A percentile compares a stretch with the other conserved stretches of the same genome.
Evolutionary conservation across 2,113 vertebrate species (phyloP).

Genomic region (Serilophus lunatus): DNA sequence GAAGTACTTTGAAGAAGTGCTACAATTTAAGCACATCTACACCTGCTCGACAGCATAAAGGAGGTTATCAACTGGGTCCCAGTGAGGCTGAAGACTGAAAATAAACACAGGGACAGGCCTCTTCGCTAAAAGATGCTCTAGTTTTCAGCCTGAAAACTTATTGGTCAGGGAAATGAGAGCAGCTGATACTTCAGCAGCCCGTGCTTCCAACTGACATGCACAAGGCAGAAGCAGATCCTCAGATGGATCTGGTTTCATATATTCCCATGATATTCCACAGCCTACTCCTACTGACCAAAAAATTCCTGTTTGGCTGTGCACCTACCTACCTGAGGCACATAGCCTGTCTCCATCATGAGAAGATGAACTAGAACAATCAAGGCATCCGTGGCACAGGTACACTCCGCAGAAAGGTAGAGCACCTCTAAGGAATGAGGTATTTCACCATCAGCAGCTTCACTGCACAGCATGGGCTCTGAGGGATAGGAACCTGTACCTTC

Average conservation of each 20-base stretch:
- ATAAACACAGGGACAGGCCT: not conserved
- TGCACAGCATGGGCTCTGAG: conserved; percentile 89
- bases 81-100: not conserved
- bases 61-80: not conserved
- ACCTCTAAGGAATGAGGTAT: conserved; percentile 87
- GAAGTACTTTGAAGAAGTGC: not conserved
- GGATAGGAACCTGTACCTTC: conserved; percentile 49
- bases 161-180: not conserved
- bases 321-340: conserved; percentile 87
- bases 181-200: not conserved
- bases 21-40: not conserved
- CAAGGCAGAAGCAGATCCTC: not conserved
- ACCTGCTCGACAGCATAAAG: not conserved
- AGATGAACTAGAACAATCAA: conserved; percentile 82
- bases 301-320: not conserved
- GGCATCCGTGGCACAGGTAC: conserved; percentile 75
- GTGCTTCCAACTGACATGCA: not conserved
- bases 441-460: conserved; percentile 81
- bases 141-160: not conserved
- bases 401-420: conserved; percentile 78
- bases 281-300: not conserved
- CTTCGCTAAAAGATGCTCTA: not conserved
- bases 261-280: not conserved
- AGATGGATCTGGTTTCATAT: not conserved
- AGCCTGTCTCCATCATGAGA: conserved; percentile 93